These are phyloP conservation scores for Exephanes ischioxanthus DNA, from an alignment of 2,888 invertebrate genomes.

Conservation along the genomic window DNA sequence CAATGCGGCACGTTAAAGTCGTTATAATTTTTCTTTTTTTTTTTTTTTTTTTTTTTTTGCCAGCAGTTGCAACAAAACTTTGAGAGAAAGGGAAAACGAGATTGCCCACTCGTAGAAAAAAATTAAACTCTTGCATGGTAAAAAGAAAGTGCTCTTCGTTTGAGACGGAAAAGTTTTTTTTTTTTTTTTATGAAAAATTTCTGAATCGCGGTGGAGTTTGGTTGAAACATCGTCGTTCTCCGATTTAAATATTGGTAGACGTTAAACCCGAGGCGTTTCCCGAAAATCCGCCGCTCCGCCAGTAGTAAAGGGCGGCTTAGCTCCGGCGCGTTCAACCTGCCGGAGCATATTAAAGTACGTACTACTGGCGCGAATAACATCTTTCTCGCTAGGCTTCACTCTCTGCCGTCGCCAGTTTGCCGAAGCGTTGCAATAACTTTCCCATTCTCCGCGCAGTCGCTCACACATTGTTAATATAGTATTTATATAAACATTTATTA, in stretches of 20 bases:
- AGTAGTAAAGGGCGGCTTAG: constrained; percentile 24
- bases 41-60: constrained; percentile 37
- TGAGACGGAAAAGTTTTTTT: not conserved
- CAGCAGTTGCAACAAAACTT: constrained; percentile 16
- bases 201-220: not conserved
- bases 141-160: constrained; percentile 12
- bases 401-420: constrained; percentile 22
- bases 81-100: constrained; percentile 8
- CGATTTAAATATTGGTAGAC: constrained; percentile 34
- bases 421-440: constrained; percentile 35
- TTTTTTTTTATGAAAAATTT: not conserved
- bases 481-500: too few relatives aligned
- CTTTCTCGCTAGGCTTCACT: constrained; percentile 19
- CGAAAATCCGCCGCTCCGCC: not conserved
- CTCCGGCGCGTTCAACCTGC: constrained; percentile 47
- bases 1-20: constrained; percentile 63
- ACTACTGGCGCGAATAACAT: constrained; percentile 56
- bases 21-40: too few relatives aligned
- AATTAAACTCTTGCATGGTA: not conserved
- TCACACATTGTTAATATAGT: too few relatives aligned
- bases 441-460: not conserved
- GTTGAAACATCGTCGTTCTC: constrained; percentile 22
- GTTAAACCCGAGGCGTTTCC: constrained; percentile 42
- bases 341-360: constrained; percentile 59
- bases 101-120: constrained; percentile 13